Conservation (phyloP, 2,888 invertebrate species). For the Galeruca laticollis region DNA sequence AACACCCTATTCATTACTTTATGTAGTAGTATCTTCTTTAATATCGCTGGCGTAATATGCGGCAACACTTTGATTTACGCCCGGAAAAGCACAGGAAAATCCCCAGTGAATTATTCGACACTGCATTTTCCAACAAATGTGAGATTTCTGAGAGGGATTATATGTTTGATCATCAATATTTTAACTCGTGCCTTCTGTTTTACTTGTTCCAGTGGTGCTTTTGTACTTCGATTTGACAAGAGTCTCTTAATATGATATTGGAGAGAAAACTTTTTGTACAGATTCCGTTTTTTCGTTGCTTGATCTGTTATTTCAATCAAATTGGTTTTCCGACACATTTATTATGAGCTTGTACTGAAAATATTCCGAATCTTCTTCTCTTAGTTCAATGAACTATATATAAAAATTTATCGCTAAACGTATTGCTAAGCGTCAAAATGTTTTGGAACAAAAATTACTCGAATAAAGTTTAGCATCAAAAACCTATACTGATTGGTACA, state of each 20-base stretch:
- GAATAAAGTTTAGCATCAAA: too few species aligned
- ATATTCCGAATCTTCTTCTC: too few species aligned
- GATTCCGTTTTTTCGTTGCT: too few species aligned
- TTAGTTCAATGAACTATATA: too few species aligned
- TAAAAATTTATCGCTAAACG: too few species aligned
- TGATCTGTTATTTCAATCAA: too few species aligned
- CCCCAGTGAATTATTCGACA: conserved; percentile 45
- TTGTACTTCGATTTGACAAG: conserved; percentile 6
- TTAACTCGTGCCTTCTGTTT: conserved; percentile 41
- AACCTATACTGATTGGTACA: too few species aligned
- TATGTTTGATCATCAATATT: conserved; percentile 50
- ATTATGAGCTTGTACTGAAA: too few species aligned
- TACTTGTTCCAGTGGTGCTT: conserved; percentile 18
- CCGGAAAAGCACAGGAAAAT: conserved; percentile 34
- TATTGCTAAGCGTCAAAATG: too few species aligned
- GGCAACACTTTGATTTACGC: conserved; percentile 50
- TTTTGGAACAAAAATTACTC: too few species aligned
- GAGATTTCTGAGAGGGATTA: conserved; percentile 43
- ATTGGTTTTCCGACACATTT: too few species aligned
- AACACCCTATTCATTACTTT: conserved; percentile 21
- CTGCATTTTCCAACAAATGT: conserved; percentile 50
- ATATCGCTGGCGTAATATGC: conserved; percentile 44
- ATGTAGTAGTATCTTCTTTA: conserved; percentile 38
- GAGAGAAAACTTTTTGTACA: too few species aligned
- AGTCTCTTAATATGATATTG: neutral